These are phyloP conservation scores for Lindbergichthys nudifrons DNA, from an alignment of 2,797 vertebrate genomes.

Conservation along the genomic window DNA sequence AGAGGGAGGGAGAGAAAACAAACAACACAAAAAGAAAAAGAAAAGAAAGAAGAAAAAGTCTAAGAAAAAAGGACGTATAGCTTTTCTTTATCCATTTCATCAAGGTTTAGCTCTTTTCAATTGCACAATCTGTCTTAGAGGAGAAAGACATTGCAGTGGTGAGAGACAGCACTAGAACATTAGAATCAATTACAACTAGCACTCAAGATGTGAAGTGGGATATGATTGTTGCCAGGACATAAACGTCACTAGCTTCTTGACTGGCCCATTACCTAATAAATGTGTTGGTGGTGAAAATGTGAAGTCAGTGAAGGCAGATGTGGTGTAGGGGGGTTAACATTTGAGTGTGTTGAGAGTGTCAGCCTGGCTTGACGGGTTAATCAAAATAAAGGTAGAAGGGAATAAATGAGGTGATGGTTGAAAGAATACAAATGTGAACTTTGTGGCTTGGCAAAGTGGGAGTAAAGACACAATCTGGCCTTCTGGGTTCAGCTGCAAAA, in stretches of 20 bases:
- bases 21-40: slow-evolving; percentile 81
- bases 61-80: slow-evolving; percentile 87
- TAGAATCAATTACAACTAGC: slow-evolving; percentile 58
- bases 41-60: slow-evolving; percentile 84
- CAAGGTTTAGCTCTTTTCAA: slow-evolving; percentile 61
- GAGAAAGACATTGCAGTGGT: slow-evolving; percentile 70
- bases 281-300: slow-evolving; percentile 48
- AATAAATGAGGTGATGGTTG: slow-evolving; percentile 56
- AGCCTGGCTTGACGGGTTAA: slow-evolving; percentile 47
- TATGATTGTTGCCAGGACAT: slow-evolving; percentile 19
- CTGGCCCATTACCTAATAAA: slow-evolving; percentile 28
- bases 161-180: slow-evolving; percentile 63
- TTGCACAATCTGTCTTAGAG: slow-evolving; percentile 67
- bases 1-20: slow-evolving; percentile 72
- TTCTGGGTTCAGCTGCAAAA: too few relatives aligned
- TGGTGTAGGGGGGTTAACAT: slow-evolving; percentile 48
- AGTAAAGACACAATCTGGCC: slow-evolving; percentile 9
- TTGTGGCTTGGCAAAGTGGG: slow-evolving; percentile 59
- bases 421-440: slow-evolving; percentile 61
- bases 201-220: slow-evolving; percentile 42
- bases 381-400: slow-evolving; percentile 50
- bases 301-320: slow-evolving; percentile 63
- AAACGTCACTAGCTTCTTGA: slow-evolving; percentile 21
- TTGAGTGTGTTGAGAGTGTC: slow-evolving; percentile 18
- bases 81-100: slow-evolving; percentile 76